phyloP scores from a whole-genome alignment of 2,888 invertebrate species.

The Strigamia maritima region DNA sequence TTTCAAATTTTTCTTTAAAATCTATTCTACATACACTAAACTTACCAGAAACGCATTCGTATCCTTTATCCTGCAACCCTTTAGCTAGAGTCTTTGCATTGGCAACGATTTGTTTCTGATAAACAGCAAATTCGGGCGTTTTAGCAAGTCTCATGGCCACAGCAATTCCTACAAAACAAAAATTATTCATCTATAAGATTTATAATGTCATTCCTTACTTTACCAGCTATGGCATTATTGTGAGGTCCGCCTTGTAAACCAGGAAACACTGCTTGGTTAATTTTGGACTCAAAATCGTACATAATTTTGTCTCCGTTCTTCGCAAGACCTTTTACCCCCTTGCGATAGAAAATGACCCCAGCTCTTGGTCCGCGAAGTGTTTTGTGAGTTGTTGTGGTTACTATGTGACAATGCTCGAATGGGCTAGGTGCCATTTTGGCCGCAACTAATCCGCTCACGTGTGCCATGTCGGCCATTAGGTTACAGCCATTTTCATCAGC shows the following conservation, averaged over 20 bases:
- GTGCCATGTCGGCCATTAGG: constrained; percentile 93
- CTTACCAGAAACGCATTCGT: constrained; percentile 69
- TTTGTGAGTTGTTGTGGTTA: constrained; percentile 93
- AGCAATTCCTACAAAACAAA: constrained; percentile 60
- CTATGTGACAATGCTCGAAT: constrained; percentile 85
- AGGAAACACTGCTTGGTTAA: constrained; percentile 88
- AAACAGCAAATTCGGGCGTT: constrained; percentile 73
- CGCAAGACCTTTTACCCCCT: constrained; percentile 74
- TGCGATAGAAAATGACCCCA: constrained; percentile 87
- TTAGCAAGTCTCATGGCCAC: constrained; percentile 86
- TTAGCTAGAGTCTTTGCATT: constrained; percentile 74
- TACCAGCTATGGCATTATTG: constrained; percentile 91
- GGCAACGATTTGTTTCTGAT: constrained; percentile 79
- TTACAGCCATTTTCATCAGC: constrained; percentile 78
- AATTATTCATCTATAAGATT: not conserved
- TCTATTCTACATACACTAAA: not conserved
- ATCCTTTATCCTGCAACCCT: constrained; percentile 68
- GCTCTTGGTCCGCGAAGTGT: constrained; percentile 76
- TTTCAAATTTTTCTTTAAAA: too few species aligned
- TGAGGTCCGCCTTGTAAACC: constrained; percentile 97
- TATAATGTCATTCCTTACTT: not conserved
- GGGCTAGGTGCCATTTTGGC: constrained; percentile 85
- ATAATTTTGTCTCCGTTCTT: constrained; percentile 78
- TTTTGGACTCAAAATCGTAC: constrained; percentile 83
- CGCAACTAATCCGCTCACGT: constrained; percentile 87